Base-by-base conservation (phyloP, 1,140 invertebrate species). In the Acromyrmex heyeri region DNA sequence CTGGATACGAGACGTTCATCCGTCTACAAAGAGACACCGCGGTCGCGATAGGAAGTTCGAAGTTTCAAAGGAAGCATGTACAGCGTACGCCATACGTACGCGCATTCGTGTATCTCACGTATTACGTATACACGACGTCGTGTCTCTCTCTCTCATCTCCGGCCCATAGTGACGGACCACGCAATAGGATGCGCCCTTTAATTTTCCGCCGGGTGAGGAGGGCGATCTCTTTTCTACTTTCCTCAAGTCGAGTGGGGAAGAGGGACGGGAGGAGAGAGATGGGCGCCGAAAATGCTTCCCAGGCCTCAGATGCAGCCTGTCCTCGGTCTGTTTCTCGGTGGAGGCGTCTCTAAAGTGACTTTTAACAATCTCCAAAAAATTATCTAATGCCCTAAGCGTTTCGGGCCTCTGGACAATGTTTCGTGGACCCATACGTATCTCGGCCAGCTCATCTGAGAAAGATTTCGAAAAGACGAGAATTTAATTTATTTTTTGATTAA, bases 341-440 rank as follows among this genome's bases (percentile, higher is more conserved):
- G 62, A 65, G 78, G 86, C 73, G 62, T 70, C 86, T 91, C 87
- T 90, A 82, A 91, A 94, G 91, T 92, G 92, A 91, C 91, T 93
- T 94, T 90, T 91, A 91, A 94, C 91, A 92, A 94, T 92, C 91
- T 86, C 55, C 18, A 72, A 88, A 90, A 90, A 93, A 94, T 92
- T 91, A 94, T 92, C 87, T 90, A 78, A 65, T 62, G 77, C 90
- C 57, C 38, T 38, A 76, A 88, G 76, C 65, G 61, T 62, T 76
- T 72, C 61, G 67, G 87, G 87, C 90, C 91, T 86, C 94, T 95
- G 94, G 92, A 94, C 92, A 94, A 87, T 93, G 88, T 95, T 91
- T 91, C 85, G 67, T 59, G 86, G 88, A 72, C 82, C 90, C 73
- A 82, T 70, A 50, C 53, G 38, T 90, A 92, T 90, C 87, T 86